Conservation (phyloP, 2,113 vertebrate species). For the Apteryx mantelli region DNA sequence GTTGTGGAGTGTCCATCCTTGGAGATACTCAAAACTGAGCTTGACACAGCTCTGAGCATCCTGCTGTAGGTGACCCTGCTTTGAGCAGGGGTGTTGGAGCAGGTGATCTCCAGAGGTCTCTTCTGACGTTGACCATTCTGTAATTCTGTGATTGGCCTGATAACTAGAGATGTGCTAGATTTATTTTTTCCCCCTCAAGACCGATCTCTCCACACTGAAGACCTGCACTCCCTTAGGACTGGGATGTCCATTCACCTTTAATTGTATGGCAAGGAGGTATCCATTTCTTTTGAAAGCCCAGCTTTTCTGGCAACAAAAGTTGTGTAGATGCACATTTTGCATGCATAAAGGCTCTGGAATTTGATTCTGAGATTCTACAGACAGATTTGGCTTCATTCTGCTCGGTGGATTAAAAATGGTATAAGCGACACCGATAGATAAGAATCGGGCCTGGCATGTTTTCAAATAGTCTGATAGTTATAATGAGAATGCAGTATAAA, state of each 20-base stretch:
- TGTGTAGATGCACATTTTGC: not conserved
- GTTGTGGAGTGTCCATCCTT: not conserved
- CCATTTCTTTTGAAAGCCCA: not conserved
- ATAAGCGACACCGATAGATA: not conserved
- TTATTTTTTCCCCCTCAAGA: not conserved
- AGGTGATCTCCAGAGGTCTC: not conserved
- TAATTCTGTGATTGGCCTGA: not conserved
- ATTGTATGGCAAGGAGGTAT: rapidly evolving
- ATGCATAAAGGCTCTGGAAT: not conserved
- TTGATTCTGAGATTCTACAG: not conserved
- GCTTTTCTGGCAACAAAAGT: not conserved
- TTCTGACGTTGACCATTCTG: not conserved
- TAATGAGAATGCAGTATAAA: not conserved
- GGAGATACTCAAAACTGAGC: not conserved
- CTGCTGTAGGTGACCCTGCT: not conserved
- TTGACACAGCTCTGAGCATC: not conserved
- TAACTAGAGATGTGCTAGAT: rapidly evolving
- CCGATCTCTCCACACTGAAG: not conserved
- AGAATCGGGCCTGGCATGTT: conserved; percentile 19
- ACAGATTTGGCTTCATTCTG: not conserved
- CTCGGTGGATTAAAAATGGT: not conserved
- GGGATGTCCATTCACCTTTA: not conserved
- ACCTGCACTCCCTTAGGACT: not conserved
- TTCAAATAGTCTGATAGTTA: not conserved
- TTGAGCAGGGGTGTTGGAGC: rapidly evolving